Conservation (phyloP, 2,113 vertebrate species). For the Cryptotis parvus region DNA sequence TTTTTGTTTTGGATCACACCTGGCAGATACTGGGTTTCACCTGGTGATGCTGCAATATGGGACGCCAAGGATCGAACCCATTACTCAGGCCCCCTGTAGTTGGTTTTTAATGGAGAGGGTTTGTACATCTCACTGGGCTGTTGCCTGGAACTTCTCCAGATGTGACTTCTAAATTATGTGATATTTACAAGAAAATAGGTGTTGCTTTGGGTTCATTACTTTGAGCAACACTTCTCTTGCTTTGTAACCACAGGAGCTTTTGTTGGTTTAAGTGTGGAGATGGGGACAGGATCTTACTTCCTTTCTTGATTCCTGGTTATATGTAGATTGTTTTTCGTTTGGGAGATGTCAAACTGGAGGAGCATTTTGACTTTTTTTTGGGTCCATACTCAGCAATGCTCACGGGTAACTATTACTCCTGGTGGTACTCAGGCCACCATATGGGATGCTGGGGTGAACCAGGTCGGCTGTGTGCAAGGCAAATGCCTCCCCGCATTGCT, state of each 20-base stretch:
- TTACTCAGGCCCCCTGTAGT: no score
- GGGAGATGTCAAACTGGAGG: neutral
- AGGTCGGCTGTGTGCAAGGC: no score
- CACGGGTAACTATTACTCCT: no score
- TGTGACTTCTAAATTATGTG: neutral
- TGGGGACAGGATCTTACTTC: no score
- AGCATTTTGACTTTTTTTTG: constrained; percentile 20
- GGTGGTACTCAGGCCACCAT: no score
- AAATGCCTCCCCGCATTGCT: no score
- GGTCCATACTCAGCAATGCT: no score
- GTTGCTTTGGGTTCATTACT: constrained; percentile 29
- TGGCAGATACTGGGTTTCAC: no score
- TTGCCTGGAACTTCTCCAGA: neutral
- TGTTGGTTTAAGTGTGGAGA: neutral
- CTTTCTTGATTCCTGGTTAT: neutral
- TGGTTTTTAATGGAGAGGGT: neutral
- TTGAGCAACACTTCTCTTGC: neutral
- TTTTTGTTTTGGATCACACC: no score
- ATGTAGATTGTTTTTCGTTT: constrained; percentile 20
- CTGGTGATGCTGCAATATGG: no score
- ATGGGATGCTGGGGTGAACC: no score
- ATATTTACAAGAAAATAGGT: constrained; percentile 19
- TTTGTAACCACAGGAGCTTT: neutral
- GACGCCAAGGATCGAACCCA: no score
- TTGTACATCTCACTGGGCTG: neutral